Percentiles rank a stretch among this genome's conserved stretches.
These are phyloP conservation scores for Ephydatia muelleri DNA, from an alignment of 37 sponge, comb jelly and placozoan genomes.

Conservation along the genomic window DNA sequence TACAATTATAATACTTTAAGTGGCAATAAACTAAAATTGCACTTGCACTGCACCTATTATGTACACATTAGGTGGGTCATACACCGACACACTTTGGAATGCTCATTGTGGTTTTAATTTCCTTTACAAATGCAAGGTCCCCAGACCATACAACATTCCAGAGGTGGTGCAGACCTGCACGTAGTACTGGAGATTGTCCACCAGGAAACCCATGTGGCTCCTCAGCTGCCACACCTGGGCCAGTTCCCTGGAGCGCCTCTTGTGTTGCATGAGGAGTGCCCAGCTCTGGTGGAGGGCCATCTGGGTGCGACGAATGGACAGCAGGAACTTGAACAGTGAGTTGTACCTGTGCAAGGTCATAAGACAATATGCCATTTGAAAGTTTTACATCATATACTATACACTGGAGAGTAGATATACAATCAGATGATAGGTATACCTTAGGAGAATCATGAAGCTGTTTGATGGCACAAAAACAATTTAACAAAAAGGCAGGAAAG, in stretches of 20 bases:
- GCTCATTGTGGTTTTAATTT: too few species aligned
- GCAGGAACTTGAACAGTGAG: constrained; percentile 78
- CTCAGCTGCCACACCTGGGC: constrained; percentile 75
- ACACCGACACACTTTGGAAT: too few species aligned
- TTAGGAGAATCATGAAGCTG: background rate
- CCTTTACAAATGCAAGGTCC: too few species aligned
- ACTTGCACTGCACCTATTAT: too few species aligned
- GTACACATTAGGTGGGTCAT: too few species aligned
- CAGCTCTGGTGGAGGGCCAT: constrained; percentile 83
- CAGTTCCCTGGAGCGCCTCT: constrained; percentile 18
- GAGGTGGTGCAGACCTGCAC: constrained; percentile 70
- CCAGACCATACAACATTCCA: too few species aligned
- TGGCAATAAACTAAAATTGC: too few species aligned
- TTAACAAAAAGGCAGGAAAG: too few species aligned
- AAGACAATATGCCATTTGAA: background rate
- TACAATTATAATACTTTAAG: too few species aligned
- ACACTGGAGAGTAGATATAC: background rate
- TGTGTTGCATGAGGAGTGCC: constrained; percentile 68
- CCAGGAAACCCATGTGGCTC: constrained; percentile 88
- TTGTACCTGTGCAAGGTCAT: constrained; percentile 67
- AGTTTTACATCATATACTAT: background rate
- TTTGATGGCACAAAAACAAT: background rate
- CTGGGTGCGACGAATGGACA: constrained; percentile 72
- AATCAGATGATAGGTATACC: background rate
- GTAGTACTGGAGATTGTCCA: constrained; percentile 96